Evolutionary conservation across 2,888 invertebrate species (phyloP).

Genomic region (Drosophila eohydei): DNA sequence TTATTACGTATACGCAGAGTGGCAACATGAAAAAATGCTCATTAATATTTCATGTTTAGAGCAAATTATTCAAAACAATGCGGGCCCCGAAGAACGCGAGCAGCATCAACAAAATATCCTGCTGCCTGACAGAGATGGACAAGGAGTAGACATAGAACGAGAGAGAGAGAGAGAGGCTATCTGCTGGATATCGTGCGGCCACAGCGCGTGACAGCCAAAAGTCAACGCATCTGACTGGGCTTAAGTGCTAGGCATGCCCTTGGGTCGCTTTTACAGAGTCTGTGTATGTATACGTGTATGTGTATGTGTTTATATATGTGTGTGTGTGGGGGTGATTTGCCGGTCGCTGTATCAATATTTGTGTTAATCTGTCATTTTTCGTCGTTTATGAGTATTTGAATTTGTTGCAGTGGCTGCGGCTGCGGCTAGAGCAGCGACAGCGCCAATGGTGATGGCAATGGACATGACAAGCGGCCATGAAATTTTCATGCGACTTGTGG

Average conservation of each 20-base stretch:
- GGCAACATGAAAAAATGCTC: slow-evolving; percentile 54
- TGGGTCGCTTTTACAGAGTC: slow-evolving; percentile 15
- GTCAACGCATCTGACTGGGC: slow-evolving; percentile 61
- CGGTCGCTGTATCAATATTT: slow-evolving; percentile 74
- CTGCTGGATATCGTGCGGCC: slow-evolving; percentile 52
- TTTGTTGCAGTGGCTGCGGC: slow-evolving; percentile 54
- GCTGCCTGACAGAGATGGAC: background rate
- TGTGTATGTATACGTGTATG: slow-evolving; percentile 13
- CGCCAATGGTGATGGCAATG: slow-evolving; percentile 24
- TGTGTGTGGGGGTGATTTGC: slow-evolving; percentile 28
- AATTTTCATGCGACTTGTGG: slow-evolving; percentile 65
- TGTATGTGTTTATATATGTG: background rate
- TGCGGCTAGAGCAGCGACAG: slow-evolving; percentile 24
- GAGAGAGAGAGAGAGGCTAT: slow-evolving; percentile 12
- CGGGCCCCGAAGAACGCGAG: slow-evolving; percentile 63
- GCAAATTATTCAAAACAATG: slow-evolving; percentile 80
- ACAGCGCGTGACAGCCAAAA: slow-evolving; percentile 60
- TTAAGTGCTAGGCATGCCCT: slow-evolving; percentile 52
- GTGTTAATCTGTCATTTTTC: slow-evolving; percentile 81
- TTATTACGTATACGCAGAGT: slow-evolving; percentile 73
- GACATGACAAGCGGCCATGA: slow-evolving; percentile 54
- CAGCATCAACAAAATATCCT: slow-evolving; percentile 61
- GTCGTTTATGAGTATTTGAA: slow-evolving; percentile 79
- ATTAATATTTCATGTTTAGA: slow-evolving; percentile 80
- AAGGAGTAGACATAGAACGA: background rate